These are phyloP conservation scores for Meghimatium bilineatum DNA, from an alignment of 2,888 invertebrate genomes.

Conservation along the genomic window DNA sequence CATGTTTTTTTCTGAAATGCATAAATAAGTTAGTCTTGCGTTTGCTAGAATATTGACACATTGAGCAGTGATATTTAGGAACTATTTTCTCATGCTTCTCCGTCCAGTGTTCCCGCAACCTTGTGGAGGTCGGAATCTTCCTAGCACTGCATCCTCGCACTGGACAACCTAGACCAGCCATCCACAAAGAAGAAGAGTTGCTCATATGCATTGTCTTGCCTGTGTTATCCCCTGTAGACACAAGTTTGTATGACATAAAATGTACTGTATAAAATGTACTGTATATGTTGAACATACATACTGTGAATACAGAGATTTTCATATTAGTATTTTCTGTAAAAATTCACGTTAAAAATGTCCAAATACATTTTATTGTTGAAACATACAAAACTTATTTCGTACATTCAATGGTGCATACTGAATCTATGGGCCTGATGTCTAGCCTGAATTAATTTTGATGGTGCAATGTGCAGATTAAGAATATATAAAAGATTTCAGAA, in stretches of 20 bases:
- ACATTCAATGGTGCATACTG: too few relatives aligned
- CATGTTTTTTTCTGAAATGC: constrained; percentile 33
- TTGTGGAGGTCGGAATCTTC: constrained; percentile 18
- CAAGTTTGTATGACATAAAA: constrained; percentile 15
- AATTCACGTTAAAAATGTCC: too few relatives aligned
- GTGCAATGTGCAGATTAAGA: too few relatives aligned
- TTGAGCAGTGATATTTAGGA: constrained; percentile 36
- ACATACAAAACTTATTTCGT: too few relatives aligned
- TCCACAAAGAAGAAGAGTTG: constrained; percentile 28
- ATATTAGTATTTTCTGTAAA: too few relatives aligned
- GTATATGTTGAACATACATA: neutral
- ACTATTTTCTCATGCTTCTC: constrained; percentile 43
- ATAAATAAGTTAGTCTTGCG: constrained; percentile 31
- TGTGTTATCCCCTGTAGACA: constrained; percentile 20
- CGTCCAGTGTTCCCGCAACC: constrained; percentile 40
- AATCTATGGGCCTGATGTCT: too few relatives aligned
- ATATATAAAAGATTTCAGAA: too few relatives aligned
- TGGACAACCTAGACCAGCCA: constrained; percentile 40
- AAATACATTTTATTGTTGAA: too few relatives aligned
- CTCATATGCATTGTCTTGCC: neutral
- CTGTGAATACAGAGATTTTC: too few relatives aligned
- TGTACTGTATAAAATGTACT: neutral
- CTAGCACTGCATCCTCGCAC: constrained; percentile 36
- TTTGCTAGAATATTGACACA: constrained; percentile 27
- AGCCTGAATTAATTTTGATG: too few relatives aligned